Conservation (phyloP, 2,797 vertebrate species). For the Harpagifer antarcticus region DNA sequence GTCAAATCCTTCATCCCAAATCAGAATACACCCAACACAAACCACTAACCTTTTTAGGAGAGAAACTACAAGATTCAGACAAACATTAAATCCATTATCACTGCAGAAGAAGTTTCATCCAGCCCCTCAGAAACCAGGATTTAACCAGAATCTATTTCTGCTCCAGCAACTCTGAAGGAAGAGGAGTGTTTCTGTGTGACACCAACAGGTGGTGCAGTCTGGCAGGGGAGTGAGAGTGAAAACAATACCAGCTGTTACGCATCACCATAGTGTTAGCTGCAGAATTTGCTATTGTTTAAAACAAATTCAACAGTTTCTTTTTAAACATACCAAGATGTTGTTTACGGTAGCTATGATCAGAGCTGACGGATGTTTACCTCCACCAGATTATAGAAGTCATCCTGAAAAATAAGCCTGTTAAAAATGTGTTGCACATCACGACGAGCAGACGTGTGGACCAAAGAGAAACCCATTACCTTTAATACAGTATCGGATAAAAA, state of each 20-base stretch:
- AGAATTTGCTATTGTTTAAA: constrained; percentile 39
- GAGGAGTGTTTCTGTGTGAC: constrained; percentile 49
- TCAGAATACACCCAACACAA: not conserved
- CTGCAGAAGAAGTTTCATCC: not conserved
- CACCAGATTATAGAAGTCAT: constrained; percentile 1
- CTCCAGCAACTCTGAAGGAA: constrained; percentile 4
- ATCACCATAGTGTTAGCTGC: constrained; percentile 34
- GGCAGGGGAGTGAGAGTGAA: constrained; percentile 30
- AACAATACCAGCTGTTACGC: constrained; percentile 65
- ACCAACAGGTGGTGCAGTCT: constrained; percentile 60
- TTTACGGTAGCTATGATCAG: not conserved
- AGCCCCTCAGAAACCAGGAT: not conserved
- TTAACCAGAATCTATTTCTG: constrained; percentile 43
- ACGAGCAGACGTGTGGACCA: not conserved
- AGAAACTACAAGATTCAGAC: not conserved
- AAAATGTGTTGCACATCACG: not conserved
- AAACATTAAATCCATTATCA: not conserved
- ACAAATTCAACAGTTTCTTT: constrained; percentile 18
- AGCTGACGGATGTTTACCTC: not conserved
- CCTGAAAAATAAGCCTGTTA: not conserved
- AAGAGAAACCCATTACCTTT: not conserved
- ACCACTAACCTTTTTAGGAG: not conserved
- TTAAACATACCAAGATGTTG: not conserved
- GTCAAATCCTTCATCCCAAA: constrained; percentile 9
- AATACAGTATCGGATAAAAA: no score